Evolutionary conservation across 2,888 invertebrate genomes (phyloP).

Genomic region (Rhogogaster chlorosoma): DNA sequence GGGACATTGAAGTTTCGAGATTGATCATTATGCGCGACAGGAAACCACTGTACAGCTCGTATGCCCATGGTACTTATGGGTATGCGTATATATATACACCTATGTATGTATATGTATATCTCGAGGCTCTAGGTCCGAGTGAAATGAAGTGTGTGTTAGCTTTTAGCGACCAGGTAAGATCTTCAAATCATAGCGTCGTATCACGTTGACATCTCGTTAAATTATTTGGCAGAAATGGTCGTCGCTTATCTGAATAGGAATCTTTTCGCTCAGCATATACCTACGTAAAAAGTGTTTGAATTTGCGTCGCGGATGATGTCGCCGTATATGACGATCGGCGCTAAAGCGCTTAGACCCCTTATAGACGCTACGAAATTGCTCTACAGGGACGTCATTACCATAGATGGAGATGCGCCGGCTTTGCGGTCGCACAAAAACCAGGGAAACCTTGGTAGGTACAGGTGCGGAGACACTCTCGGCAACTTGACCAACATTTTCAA

Average conservation of each 20-base stretch:
- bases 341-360: background rate
- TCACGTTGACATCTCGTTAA: slow-evolving; percentile 55
- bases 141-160: background rate
- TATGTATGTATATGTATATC: background rate
- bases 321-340: background rate
- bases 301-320: slow-evolving; percentile 58
- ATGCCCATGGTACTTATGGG: background rate
- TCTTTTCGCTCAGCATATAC: slow-evolving; percentile 59
- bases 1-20: background rate
- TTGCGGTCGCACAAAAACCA: background rate
- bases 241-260: slow-evolving; percentile 60
- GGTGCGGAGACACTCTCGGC: background rate
- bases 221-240: slow-evolving; percentile 65
- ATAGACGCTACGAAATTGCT: slow-evolving; percentile 15
- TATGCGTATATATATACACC: no score
- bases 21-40: background rate
- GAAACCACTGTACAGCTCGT: background rate
- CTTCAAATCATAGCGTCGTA: background rate
- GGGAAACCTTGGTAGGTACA: background rate
- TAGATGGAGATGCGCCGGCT: background rate
- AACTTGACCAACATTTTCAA: background rate
- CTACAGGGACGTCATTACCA: slow-evolving; percentile 17
- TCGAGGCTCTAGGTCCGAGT: background rate
- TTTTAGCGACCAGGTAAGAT: background rate
- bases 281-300: slow-evolving; percentile 60